Base-by-base conservation (phyloP, 2,113 vertebrate genomes). In the Percina caprodes region DNA sequence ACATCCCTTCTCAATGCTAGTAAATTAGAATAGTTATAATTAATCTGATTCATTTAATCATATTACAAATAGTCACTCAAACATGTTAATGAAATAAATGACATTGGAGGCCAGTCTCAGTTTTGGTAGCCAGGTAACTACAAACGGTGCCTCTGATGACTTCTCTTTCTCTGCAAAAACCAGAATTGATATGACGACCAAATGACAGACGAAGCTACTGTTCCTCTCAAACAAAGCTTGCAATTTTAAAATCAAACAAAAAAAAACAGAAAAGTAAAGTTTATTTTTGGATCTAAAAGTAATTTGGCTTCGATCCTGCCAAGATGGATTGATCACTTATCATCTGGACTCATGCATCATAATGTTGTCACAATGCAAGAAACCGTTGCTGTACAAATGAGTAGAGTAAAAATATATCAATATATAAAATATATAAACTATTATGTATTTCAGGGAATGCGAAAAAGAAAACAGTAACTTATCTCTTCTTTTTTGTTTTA, bases 391-490 rank as follows among this genome's bases (percentile, higher is more conserved):
- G 89, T 94, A 93, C 90, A 93, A 93, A 94, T 89, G 89, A 95
- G 94, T 92, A 93, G 92, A 89, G 73, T 92, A 82, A 87, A 75
- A 39, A 60, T 76, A 72, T 88, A 84, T 87, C 49, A 83, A 71
- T 84, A 82, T 85, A 90, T 88, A 82, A 65, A 84, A 87, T 42
- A 84, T 86, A 86, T 84, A 86, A 85, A 90, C 80, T 74, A 78
- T 84, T 70, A 84, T 90, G 83, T 94, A 91, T 94, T 96, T 96
- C 96, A 97, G 97, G 96, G 95, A 96, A 96, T 95, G 96, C 95
- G 94, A 96, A 91, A 94, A 95, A 92, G 91, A 95, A 95, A 94
- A 94, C 78, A 45, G 88, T 77, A 81, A 87, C 83, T 83, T 79
- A 16, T 92, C 87, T 92, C 81, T 91, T 94, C 69, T 93, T 69